These are phyloP conservation scores for Drosophila macrospina DNA, from an alignment of 2,888 invertebrate species.

Conservation along the genomic window DNA sequence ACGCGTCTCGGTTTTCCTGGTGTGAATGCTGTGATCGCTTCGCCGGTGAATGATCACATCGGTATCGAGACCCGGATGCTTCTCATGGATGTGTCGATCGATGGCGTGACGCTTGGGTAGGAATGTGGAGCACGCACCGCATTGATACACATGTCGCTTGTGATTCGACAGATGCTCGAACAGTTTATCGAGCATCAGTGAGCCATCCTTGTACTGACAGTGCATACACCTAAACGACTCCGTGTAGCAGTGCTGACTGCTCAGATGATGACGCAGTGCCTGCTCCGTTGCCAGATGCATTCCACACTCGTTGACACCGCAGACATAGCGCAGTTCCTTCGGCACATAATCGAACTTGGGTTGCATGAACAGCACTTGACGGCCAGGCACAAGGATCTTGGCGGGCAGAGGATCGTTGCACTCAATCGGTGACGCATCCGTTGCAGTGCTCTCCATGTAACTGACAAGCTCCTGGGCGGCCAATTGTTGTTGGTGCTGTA, in stretches of 20 bases:
- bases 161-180: slow-evolving; percentile 91
- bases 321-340: slow-evolving; percentile 88
- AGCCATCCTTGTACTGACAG: neutral
- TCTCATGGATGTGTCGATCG: slow-evolving; percentile 89
- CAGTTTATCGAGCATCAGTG: slow-evolving; percentile 80
- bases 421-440: no score
- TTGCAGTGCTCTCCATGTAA: neutral
- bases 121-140: slow-evolving; percentile 89
- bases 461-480: neutral
- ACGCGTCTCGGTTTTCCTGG: slow-evolving; percentile 20
- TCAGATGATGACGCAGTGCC: slow-evolving; percentile 41
- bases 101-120: slow-evolving; percentile 88
- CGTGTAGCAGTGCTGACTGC: slow-evolving; percentile 13
- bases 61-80: slow-evolving; percentile 84
- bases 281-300: slow-evolving; percentile 25
- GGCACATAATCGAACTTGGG: slow-evolving; percentile 85
- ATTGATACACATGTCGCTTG: slow-evolving; percentile 90
- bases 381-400: slow-evolving; percentile 14
- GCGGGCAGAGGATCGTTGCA: neutral
- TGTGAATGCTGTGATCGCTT: slow-evolving; percentile 3
- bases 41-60: slow-evolving; percentile 69
- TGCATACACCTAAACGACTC: slow-evolving; percentile 37
- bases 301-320: slow-evolving; percentile 86
- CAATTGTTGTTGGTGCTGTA: neutral
- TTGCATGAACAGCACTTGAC: neutral